Conservation (phyloP, 2,113 vertebrate genomes). For the Carlito syrichta region DNA sequence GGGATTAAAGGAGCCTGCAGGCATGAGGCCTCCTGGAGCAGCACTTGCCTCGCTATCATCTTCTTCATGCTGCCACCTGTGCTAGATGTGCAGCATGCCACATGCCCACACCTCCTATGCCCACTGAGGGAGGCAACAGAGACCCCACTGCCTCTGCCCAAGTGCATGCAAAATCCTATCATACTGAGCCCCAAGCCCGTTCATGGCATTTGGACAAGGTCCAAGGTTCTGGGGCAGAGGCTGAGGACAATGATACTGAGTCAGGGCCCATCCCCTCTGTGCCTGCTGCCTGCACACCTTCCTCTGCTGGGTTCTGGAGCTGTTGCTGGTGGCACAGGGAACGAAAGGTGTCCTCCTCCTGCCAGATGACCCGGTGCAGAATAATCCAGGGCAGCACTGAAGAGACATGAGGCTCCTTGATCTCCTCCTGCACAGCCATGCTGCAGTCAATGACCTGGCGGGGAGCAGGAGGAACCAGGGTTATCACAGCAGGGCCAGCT, state of each 20-base stretch:
- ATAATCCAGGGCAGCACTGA: slow-evolving; percentile 97
- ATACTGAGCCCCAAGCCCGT: neutral
- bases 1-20: neutral
- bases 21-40: neutral
- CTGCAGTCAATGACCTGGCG: slow-evolving; percentile 93
- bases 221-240: neutral
- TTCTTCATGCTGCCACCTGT: neutral
- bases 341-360: slow-evolving; percentile 91
- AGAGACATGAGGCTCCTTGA: slow-evolving; percentile 93
- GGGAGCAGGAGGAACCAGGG: rapidly evolving
- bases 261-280: neutral
- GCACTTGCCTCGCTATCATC: too few relatives aligned
- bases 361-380: slow-evolving; percentile 93
- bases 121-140: neutral
- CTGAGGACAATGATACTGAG: neutral
- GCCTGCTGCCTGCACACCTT: slow-evolving; percentile 74
- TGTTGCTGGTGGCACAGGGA: slow-evolving; percentile 89
- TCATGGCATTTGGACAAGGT: neutral
- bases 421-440: slow-evolving; percentile 93
- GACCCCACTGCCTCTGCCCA: neutral
- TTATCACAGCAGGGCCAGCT: neutral
- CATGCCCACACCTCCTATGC: neutral
- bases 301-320: slow-evolving; percentile 84
- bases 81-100: neutral
- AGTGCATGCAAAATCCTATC: neutral